phyloP scores from a whole-genome alignment of 2,888 invertebrate genomes.

The Sphaeridia pumilis region DNA sequence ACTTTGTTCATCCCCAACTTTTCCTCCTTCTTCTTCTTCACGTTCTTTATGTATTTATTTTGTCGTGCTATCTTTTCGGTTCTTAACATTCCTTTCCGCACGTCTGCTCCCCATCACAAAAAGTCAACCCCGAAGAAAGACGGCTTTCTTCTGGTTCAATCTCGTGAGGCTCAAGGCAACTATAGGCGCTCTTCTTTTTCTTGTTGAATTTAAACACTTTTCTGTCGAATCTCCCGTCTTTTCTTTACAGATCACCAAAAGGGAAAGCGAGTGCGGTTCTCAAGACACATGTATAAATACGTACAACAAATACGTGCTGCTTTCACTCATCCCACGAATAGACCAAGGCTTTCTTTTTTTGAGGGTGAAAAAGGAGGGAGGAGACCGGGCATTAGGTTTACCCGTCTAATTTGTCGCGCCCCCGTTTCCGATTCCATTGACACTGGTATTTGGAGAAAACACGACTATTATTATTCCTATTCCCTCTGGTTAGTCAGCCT shows the following conservation, averaged over 20 bases:
- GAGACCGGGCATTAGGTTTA: background rate
- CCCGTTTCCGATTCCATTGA: constrained; percentile 4
- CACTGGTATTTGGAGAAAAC: background rate
- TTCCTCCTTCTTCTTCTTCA: background rate
- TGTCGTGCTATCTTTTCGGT: background rate
- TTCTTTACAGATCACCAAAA: no score
- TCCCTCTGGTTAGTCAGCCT: no score
- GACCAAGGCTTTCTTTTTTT: background rate
- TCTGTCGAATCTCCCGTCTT: background rate
- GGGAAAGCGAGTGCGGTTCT: no score
- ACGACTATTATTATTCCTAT: background rate
- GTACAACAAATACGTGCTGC: no score
- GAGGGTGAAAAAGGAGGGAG: background rate
- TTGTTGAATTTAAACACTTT: background rate
- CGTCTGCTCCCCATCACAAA: background rate
- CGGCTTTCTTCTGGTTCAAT: background rate
- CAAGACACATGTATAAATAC: no score
- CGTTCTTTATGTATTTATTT: background rate
- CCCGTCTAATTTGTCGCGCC: constrained; percentile 4
- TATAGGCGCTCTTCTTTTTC: no score
- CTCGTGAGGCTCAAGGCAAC: background rate
- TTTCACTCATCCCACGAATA: no score
- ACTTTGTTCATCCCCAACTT: background rate
- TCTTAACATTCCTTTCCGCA: background rate
- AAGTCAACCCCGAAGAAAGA: background rate